These are phyloP conservation scores for Pyxicephalus adspersus DNA, from an alignment of 2,113 vertebrate species.

Conservation along the genomic window DNA sequence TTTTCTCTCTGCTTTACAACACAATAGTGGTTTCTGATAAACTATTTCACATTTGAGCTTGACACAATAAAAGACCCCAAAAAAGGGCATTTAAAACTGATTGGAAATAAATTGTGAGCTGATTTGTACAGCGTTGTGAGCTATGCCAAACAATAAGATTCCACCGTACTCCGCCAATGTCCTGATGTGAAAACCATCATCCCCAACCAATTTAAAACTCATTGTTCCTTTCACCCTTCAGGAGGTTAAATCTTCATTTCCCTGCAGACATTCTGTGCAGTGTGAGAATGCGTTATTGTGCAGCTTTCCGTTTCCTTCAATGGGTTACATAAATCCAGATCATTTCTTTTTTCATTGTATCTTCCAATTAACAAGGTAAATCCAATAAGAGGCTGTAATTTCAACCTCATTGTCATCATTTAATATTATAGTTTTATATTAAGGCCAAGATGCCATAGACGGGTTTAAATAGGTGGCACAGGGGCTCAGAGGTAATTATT, in stretches of 20 bases:
- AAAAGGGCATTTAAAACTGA: slow-evolving; percentile 10
- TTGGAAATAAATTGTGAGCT: slow-evolving; percentile 26
- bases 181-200: slow-evolving; percentile 24
- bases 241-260: slow-evolving; percentile 46
- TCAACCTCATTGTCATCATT: background rate
- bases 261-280: background rate
- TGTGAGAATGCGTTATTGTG: slow-evolving; percentile 15
- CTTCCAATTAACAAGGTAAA: background rate
- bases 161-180: slow-evolving; percentile 13
- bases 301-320: slow-evolving; percentile 18
- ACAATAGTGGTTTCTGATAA: slow-evolving; percentile 23
- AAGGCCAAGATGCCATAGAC: too few relatives aligned
- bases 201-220: slow-evolving; percentile 40
- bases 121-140: background rate
- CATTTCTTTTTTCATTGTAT: background rate
- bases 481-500: too few relatives aligned
- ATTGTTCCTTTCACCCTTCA: slow-evolving; percentile 32
- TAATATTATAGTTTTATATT: too few relatives aligned
- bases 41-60: background rate
- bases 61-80: background rate
- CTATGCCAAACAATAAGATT: slow-evolving; percentile 18
- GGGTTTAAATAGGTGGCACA: too few relatives aligned
- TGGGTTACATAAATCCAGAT: background rate
- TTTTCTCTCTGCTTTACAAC: background rate
- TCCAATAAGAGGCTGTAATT: background rate